Evolutionary conservation across 1,140 invertebrate species (phyloP).

Genomic region (Apolygus lucorum): DNA sequence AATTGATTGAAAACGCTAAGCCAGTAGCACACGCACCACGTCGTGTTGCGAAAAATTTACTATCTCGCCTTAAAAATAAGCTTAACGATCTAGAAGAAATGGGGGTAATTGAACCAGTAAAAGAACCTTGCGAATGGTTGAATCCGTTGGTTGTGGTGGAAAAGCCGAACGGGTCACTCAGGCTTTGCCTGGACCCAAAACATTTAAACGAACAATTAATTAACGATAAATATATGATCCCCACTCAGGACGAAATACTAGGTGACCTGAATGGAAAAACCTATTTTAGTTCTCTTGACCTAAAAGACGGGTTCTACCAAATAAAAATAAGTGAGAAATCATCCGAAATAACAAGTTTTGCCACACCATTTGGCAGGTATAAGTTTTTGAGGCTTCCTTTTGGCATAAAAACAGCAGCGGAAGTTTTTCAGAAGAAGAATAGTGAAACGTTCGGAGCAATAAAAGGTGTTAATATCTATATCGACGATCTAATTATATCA

Average conservation of each 20-base stretch:
- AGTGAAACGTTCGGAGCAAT: constrained; percentile 21
- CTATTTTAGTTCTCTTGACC: constrained; percentile 27
- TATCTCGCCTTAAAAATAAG: no score
- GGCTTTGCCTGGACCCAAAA: constrained; percentile 16
- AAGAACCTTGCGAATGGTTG: constrained; percentile 32
- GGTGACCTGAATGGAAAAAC: constrained; percentile 22
- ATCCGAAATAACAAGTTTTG: neutral
- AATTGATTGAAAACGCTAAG: neutral
- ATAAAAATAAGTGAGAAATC: neutral
- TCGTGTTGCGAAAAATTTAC: neutral
- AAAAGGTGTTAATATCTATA: neutral
- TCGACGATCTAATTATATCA: constrained; percentile 37
- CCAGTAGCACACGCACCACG: neutral
- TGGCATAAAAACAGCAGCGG: neutral
- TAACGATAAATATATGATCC: neutral
- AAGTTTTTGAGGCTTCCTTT: constrained; percentile 4
- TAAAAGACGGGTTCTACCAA: constrained; percentile 31
- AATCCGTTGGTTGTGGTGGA: constrained; percentile 28
- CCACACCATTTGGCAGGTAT: constrained; percentile 1
- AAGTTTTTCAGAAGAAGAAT: constrained; percentile 1
- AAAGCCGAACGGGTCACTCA: neutral
- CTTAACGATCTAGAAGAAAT: neutral
- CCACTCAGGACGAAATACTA: constrained; percentile 26
- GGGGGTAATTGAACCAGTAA: neutral
- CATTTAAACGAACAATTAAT: constrained; percentile 33